phyloP scores from a whole-genome alignment of 2,797 vertebrate species.

The Gadopsis bispinosus region DNA sequence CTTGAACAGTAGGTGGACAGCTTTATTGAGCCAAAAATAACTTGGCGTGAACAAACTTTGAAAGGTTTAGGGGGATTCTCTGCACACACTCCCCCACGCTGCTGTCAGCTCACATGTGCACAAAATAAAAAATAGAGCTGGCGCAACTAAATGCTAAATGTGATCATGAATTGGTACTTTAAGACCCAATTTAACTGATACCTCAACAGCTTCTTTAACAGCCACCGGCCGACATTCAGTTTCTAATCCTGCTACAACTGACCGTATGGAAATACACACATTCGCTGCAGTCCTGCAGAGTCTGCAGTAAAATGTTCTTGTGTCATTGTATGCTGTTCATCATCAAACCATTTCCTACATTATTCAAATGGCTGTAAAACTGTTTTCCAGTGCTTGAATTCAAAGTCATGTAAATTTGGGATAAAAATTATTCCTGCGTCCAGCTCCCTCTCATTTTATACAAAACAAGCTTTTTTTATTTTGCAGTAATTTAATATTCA shows the following conservation, averaged over 20 bases:
- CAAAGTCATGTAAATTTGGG: background rate
- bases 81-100: background rate
- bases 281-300: background rate
- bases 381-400: background rate
- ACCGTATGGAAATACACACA: background rate
- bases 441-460: background rate
- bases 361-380: background rate
- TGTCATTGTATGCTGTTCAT: slow-evolving; percentile 1
- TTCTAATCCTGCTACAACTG: background rate
- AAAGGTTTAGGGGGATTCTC: background rate
- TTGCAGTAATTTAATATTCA: background rate
- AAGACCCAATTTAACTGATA: background rate
- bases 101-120: background rate
- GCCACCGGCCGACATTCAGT: background rate
- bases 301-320: background rate
- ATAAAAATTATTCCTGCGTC: too few species aligned
- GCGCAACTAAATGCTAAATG: background rate
- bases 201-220: background rate
- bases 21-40: background rate
- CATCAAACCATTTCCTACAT: slow-evolving; percentile 9
- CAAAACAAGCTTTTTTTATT: too few species aligned
- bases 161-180: background rate
- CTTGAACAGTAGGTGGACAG: background rate
- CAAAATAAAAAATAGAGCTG: background rate
- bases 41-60: background rate